These are phyloP conservation scores for Coboldia fuscipes DNA, from an alignment of 1,140 invertebrate genomes.

Conservation along the genomic window DNA sequence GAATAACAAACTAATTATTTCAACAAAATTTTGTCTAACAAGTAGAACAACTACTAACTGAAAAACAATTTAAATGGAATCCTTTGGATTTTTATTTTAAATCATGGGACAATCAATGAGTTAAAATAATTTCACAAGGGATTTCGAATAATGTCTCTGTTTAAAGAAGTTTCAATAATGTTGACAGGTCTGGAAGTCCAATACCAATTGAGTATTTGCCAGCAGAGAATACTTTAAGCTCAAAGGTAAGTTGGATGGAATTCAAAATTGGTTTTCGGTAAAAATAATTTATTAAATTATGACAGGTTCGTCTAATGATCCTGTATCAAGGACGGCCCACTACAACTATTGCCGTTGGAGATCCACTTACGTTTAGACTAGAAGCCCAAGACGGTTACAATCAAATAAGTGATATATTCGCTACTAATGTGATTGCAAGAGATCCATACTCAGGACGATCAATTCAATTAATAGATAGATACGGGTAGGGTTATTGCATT, in stretches of 20 bases:
- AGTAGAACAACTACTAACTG: too few species aligned
- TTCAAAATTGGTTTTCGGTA: too few species aligned
- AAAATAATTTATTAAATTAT: too few species aligned
- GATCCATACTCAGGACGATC: conserved; percentile 79
- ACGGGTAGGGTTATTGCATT: conserved; percentile 38
- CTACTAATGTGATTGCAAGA: conserved; percentile 79
- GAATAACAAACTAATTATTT: too few species aligned
- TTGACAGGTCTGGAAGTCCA: conserved; percentile 59
- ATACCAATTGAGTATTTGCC: conserved; percentile 80
- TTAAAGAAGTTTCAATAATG: conserved; percentile 6
- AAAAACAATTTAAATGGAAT: too few species aligned
- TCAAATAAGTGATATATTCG: conserved; percentile 74
- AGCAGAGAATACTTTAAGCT: conserved; percentile 73
- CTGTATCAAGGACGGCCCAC: conserved; percentile 76
- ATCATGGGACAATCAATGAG: too few species aligned
- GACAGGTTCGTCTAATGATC: conserved; percentile 61
- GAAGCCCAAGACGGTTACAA: conserved; percentile 80
- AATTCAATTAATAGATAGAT: conserved; percentile 72
- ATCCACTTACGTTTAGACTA: conserved; percentile 71
- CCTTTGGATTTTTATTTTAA: too few species aligned
- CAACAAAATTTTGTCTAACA: too few species aligned
- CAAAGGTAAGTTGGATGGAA: too few species aligned
- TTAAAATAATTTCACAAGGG: too few species aligned
- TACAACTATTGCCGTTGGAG: conserved; percentile 83
- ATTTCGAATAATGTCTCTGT: too few species aligned